Conservation (phyloP, 2,113 vertebrate species). For the Ptyas mucosa region DNA sequence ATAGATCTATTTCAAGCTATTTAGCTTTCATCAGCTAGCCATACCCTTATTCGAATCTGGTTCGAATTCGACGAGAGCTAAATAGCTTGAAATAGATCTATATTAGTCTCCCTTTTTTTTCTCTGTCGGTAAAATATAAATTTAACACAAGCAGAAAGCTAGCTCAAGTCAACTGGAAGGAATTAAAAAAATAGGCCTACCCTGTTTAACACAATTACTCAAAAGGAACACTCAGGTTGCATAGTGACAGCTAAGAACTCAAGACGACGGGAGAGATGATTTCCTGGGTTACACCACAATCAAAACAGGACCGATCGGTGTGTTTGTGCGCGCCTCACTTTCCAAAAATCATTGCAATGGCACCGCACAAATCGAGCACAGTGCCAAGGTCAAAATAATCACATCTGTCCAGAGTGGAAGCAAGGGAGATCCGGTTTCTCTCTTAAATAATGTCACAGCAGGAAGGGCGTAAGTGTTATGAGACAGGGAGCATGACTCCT, state of each 20-base stretch:
- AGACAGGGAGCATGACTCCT: not conserved
- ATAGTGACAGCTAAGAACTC: conserved; percentile 26
- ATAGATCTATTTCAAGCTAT: no score
- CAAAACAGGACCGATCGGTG: not conserved
- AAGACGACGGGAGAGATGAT: rapidly evolving
- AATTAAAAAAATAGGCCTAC: conserved; percentile 34
- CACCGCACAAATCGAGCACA: not conserved
- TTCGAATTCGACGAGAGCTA: no score
- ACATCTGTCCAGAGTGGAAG: not conserved
- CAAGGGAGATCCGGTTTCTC: not conserved
- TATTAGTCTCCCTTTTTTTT: no score
- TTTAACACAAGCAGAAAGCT: not conserved
- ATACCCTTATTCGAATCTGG: no score
- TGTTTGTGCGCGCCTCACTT: not conserved
- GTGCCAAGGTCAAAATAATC: not conserved
- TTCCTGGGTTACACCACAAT: not conserved
- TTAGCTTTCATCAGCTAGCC: no score
- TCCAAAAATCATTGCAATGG: not conserved
- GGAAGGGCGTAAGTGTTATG: no score
- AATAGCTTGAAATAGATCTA: no score
- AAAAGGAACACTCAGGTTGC: conserved; percentile 43
- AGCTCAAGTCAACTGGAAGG: conserved; percentile 7
- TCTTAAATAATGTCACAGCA: not conserved
- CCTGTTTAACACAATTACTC: conserved; percentile 41
- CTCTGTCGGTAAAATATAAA: no score